These are phyloP conservation scores for Turritopsis dohrnii DNA, from an alignment of 30 jellyfish, hydroid and myxozoan genomes.

Conservation along the genomic window DNA sequence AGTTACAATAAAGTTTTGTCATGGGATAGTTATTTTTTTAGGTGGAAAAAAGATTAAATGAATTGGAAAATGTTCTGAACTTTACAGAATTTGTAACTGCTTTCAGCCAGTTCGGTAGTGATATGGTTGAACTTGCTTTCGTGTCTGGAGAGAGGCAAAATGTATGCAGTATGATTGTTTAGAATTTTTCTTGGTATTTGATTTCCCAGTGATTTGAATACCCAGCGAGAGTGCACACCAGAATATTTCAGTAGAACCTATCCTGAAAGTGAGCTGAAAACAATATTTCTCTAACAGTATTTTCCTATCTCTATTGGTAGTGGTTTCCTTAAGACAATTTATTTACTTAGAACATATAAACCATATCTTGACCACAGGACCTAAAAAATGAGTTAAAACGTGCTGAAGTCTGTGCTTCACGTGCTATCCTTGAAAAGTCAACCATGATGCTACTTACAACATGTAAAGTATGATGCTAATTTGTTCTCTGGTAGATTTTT, in stretches of 20 bases:
- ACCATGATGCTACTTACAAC: slow-evolving; percentile 97
- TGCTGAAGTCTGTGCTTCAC: slow-evolving; percentile 98
- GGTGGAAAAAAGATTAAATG: slow-evolving; percentile 79
- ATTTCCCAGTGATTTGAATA: no score
- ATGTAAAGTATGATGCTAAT: slow-evolving; percentile 57
- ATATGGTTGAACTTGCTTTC: slow-evolving; percentile 94
- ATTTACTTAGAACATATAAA: no score
- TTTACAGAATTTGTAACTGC: slow-evolving; percentile 90
- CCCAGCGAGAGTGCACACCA: no score
- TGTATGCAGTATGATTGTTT: slow-evolving; percentile 52
- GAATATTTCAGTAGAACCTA: no score
- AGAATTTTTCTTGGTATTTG: no score
- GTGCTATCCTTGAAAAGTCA: slow-evolving; percentile 94
- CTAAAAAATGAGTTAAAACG: slow-evolving; percentile 87
- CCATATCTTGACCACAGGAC: slow-evolving; percentile 66
- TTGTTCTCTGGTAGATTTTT: not conserved
- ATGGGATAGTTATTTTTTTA: slow-evolving; percentile 1
- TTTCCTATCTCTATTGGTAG: not conserved
- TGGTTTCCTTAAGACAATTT: no score
- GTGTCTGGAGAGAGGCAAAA: slow-evolving; percentile 95
- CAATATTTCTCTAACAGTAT: not conserved
- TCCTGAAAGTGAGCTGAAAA: no score
- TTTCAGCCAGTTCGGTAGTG: slow-evolving; percentile 95
- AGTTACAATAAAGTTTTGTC: not conserved
- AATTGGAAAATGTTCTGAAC: slow-evolving; percentile 67